Percentiles rank a stretch among this genome's conserved stretches.
Evolutionary conservation across 2,797 vertebrate species (phyloP).

Genomic region (Acipenser transmontanus): DNA sequence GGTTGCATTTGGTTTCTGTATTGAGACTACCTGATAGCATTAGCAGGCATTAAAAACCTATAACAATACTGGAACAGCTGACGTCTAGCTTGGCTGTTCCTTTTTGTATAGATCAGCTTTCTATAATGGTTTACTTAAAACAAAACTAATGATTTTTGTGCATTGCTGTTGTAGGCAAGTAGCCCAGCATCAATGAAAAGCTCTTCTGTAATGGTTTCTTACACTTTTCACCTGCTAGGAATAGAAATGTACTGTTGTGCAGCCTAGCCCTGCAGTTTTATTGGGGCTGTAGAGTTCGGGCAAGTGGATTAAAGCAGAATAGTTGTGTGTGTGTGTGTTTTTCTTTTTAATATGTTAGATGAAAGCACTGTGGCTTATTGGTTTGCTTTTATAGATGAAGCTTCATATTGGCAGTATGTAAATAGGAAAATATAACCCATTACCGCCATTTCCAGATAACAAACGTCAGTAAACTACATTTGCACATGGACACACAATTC

Average conservation of each 20-base stretch:
- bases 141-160: constrained; percentile 23
- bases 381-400: no score
- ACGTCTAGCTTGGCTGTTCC: constrained; percentile 20
- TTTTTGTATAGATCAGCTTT: constrained; percentile 13
- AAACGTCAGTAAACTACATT: no score
- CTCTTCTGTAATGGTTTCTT: constrained; percentile 24
- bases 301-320: background rate
- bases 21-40: background rate
- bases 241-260: background rate
- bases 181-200: constrained; percentile 15
- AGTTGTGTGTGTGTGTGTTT: background rate
- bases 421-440: no score
- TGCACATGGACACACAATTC: no score
- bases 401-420: no score
- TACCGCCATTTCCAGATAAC: no score
- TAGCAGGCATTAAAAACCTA: background rate
- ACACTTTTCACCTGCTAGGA: constrained; percentile 21
- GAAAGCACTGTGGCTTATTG: background rate
- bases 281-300: constrained; percentile 21
- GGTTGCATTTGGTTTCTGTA: background rate
- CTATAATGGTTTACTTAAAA: constrained; percentile 15
- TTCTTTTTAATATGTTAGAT: background rate
- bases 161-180: constrained; percentile 8
- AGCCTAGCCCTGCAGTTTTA: constrained; percentile 15
- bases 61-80: background rate